Evolutionary conservation across 1,140 invertebrate species (phyloP).

Genomic region (Melipona quadrifasciata): DNA sequence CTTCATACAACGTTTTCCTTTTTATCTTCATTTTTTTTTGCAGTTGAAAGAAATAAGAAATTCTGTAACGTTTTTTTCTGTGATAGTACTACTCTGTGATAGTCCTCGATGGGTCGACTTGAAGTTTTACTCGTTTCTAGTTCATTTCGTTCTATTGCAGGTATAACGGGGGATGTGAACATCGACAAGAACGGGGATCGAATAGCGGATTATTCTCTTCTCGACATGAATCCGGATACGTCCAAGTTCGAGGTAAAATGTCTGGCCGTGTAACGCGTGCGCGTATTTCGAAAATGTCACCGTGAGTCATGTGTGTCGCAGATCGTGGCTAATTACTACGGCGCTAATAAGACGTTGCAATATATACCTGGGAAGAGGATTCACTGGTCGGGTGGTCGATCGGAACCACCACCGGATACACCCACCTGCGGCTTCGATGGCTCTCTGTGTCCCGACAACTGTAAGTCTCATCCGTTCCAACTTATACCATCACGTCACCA

Average conservation of each 20-base stretch:
- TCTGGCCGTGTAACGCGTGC: no score
- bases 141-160: conserved; percentile 79
- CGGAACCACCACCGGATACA: conserved; percentile 89
- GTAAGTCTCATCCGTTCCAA: conserved; percentile 77
- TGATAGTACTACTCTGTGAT: no score
- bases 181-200: conserved; percentile 96
- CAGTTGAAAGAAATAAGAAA: no score
- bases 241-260: conserved; percentile 89
- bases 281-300: not conserved
- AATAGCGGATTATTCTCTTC: conserved; percentile 93
- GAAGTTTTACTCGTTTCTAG: no score
- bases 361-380: conserved; percentile 88
- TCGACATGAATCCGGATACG: conserved; percentile 93
- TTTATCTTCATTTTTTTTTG: no score
- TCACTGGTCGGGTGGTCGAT: conserved; percentile 92
- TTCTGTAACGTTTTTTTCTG: no score
- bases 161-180: conserved; percentile 95
- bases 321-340: conserved; percentile 94
- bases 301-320: conserved; percentile 69
- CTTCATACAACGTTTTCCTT: no score
- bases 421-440: conserved; percentile 96
- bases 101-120: no score
- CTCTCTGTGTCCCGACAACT: conserved; percentile 91
- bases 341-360: conserved; percentile 87
- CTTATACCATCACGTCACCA: not conserved